Percentiles rank a stretch among this genome's conserved stretches.
phyloP scores from a whole-genome alignment of 1,140 invertebrate species.

The Aethina tumida region DNA sequence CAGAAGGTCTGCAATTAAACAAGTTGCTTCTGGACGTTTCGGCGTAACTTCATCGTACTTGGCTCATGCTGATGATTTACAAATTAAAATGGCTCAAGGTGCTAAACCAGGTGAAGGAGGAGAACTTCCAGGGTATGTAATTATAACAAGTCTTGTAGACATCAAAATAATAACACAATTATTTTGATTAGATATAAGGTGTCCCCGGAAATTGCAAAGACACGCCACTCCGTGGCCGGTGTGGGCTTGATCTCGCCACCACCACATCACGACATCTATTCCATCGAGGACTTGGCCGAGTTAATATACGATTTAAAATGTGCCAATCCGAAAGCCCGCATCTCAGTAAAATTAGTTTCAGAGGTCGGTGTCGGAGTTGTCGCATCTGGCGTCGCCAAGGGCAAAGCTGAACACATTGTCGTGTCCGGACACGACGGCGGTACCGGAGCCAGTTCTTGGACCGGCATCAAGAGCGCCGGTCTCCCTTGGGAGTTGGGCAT shows the following conservation, averaged over 20 bases:
- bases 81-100: slow-evolving; percentile 99
- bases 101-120: slow-evolving; percentile 95
- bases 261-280: slow-evolving; percentile 99
- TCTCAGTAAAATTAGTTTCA: slow-evolving; percentile 96
- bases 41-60: slow-evolving; percentile 96
- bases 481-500: slow-evolving; percentile 96
- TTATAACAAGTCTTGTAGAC: neutral
- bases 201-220: slow-evolving; percentile 89
- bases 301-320: slow-evolving; percentile 98
- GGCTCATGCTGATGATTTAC: slow-evolving; percentile 91
- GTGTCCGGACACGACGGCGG: slow-evolving; percentile 98
- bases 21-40: slow-evolving; percentile 96
- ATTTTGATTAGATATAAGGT: slow-evolving; percentile 43
- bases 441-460: slow-evolving; percentile 96
- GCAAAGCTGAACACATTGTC: slow-evolving; percentile 96
- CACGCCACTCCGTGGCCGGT: slow-evolving; percentile 89
- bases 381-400: slow-evolving; percentile 96
- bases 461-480: slow-evolving; percentile 89
- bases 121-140: slow-evolving; percentile 78
- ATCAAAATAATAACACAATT: no score
- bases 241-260: slow-evolving; percentile 98
- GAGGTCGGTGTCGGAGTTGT: slow-evolving; percentile 98
- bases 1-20: slow-evolving; percentile 72
- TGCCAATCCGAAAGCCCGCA: slow-evolving; percentile 89
- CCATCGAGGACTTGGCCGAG: slow-evolving; percentile 97